Conservation (phyloP, 2,888 invertebrate genomes). For the Hydrotaea cyrtoneurina region DNA sequence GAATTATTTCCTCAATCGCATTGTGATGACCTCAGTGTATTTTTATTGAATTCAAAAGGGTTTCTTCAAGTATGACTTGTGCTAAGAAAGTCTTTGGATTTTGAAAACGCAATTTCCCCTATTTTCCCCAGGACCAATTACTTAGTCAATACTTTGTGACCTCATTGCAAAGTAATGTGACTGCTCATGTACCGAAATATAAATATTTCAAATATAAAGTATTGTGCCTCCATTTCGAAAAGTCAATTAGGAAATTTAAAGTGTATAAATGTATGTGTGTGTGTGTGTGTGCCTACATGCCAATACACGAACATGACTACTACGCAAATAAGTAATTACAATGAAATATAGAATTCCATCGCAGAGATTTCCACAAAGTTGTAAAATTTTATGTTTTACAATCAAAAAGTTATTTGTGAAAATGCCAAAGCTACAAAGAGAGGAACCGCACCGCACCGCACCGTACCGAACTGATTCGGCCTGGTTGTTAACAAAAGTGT, state of each 20-base stretch:
- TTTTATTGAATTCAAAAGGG: too few species aligned
- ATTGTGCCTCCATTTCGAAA: neutral
- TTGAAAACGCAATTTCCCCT: too few species aligned
- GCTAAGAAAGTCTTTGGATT: too few species aligned
- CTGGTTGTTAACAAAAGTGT: conserved; percentile 63
- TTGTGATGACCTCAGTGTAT: too few species aligned
- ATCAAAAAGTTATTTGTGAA: conserved; percentile 52
- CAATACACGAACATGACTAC: neutral
- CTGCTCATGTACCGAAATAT: too few species aligned
- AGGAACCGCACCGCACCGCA: neutral
- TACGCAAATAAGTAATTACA: conserved; percentile 2
- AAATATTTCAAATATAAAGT: neutral
- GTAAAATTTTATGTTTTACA: conserved; percentile 49
- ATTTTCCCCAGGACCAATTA: too few species aligned
- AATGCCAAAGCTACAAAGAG: conserved; percentile 33
- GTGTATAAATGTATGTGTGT: too few species aligned
- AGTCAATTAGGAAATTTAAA: conserved; percentile 9
- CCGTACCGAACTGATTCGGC: conserved; percentile 29
- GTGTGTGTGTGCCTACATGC: neutral
- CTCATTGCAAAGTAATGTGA: too few species aligned
- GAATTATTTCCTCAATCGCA: too few species aligned
- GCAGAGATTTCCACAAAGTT: conserved; percentile 28
- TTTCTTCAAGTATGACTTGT: too few species aligned
- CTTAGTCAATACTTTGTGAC: too few species aligned
- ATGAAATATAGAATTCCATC: neutral